These are phyloP conservation scores for Diceros bicornis DNA, from an alignment of 2,797 vertebrate species.

Conservation along the genomic window DNA sequence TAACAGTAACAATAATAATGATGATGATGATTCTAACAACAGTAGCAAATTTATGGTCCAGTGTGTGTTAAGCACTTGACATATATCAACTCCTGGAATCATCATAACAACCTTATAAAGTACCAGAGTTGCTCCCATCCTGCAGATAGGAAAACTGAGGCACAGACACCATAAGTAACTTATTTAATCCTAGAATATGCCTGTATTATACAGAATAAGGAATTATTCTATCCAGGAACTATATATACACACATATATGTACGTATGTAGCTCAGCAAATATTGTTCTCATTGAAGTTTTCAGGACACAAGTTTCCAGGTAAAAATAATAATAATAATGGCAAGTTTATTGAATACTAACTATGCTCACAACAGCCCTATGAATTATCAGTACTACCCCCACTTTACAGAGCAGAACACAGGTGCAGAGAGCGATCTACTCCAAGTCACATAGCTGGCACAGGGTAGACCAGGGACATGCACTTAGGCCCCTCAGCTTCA, in stretches of 20 bases:
- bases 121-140: neutral
- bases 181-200: neutral
- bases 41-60: neutral
- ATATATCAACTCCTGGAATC: neutral
- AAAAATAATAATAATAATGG: neutral
- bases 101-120: neutral
- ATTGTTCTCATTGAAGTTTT: neutral
- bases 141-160: neutral
- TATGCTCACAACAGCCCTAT: neutral
- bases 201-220: neutral
- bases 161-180: neutral
- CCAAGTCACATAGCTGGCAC: neutral
- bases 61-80: neutral
- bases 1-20: neutral
- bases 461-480: accelerated
- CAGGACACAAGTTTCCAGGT: neutral
- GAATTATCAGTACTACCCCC: neutral
- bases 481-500: neutral
- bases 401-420: slow-evolving; percentile 1
- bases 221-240: neutral
- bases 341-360: neutral
- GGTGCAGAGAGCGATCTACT: neutral
- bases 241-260: neutral
- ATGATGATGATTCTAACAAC: neutral
- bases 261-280: neutral